Percentiles rank a stretch among this genome's conserved stretches.
Evolutionary conservation across 2,888 invertebrate species (phyloP).

Genomic region (Andrena flavipes): DNA sequence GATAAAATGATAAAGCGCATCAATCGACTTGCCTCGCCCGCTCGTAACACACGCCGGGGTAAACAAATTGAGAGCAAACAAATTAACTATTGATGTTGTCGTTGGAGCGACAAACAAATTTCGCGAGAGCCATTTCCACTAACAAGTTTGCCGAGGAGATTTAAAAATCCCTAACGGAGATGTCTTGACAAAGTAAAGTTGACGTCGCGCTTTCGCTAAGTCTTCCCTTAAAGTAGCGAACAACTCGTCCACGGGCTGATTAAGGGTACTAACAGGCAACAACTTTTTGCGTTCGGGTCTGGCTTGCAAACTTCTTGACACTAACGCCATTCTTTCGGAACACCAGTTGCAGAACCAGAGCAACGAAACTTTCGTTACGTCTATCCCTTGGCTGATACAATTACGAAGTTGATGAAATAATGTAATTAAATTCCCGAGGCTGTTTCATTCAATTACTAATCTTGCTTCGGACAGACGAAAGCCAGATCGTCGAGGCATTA

Average conservation of each 20-base stretch:
- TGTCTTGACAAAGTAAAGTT: constrained; percentile 3
- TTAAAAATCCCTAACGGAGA: constrained; percentile 14
- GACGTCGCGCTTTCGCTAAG: background rate
- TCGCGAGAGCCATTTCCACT: background rate
- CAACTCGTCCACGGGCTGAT: constrained; percentile 35
- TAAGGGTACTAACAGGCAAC: constrained; percentile 13
- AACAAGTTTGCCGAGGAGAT: background rate
- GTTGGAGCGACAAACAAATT: background rate
- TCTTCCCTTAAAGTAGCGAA: background rate
- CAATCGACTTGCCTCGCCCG: constrained; percentile 12
- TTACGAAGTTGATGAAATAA: constrained; percentile 27
- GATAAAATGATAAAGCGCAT: background rate
- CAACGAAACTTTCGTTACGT: background rate
- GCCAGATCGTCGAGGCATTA: background rate
- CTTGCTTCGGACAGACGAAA: background rate
- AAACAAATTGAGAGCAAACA: background rate
- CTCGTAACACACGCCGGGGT: background rate
- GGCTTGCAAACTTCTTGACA: constrained; percentile 23
- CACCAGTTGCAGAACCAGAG: background rate
- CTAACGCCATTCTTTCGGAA: constrained; percentile 6
- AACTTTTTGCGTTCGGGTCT: constrained; percentile 13
- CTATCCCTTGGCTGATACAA: background rate
- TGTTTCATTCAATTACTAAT: background rate
- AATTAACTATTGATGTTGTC: constrained; percentile 11
- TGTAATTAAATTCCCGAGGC: background rate